Percentiles rank a stretch among this genome's conserved stretches.
These are phyloP conservation scores for Sander vitreus DNA, from an alignment of 2,113 vertebrate species.

Conservation along the genomic window DNA sequence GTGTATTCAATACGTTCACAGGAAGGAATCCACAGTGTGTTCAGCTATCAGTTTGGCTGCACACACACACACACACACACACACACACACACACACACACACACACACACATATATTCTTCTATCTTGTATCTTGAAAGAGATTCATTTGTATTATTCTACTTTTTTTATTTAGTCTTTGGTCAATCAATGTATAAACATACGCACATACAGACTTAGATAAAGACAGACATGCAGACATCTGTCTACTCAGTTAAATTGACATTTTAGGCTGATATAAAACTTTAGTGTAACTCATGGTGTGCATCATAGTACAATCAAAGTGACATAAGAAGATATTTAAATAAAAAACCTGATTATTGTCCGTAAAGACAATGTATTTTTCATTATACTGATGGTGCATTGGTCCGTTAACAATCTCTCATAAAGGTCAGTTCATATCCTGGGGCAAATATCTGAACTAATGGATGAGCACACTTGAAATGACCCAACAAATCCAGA, in stretches of 20 bases:
- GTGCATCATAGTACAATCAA: not conserved
- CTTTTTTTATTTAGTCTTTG: not conserved
- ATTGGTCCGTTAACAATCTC: not conserved
- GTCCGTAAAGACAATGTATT: not conserved
- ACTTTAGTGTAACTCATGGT: not conserved
- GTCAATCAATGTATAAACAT: not conserved
- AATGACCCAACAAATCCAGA: not conserved
- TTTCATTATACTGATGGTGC: not conserved
- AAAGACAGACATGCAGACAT: not conserved
- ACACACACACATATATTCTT: not conserved
- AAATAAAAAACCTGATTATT: not conserved
- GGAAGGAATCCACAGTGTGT: conserved; percentile 52
- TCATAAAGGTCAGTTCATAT: conserved; percentile 6
- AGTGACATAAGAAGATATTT: not conserved
- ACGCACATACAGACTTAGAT: not conserved
- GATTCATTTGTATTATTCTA: too few species aligned
- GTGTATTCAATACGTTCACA: conserved; percentile 51
- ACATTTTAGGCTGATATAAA: not conserved
- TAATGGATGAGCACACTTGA: not conserved
- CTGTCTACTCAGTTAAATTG: not conserved
- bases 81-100: not conserved
- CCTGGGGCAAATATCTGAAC: not conserved
- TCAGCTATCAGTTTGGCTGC: conserved; percentile 41
- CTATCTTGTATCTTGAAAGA: too few species aligned
- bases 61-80: not conserved